Conservation (phyloP, 2,113 vertebrate genomes). For the Blennius ocellaris region DNA sequence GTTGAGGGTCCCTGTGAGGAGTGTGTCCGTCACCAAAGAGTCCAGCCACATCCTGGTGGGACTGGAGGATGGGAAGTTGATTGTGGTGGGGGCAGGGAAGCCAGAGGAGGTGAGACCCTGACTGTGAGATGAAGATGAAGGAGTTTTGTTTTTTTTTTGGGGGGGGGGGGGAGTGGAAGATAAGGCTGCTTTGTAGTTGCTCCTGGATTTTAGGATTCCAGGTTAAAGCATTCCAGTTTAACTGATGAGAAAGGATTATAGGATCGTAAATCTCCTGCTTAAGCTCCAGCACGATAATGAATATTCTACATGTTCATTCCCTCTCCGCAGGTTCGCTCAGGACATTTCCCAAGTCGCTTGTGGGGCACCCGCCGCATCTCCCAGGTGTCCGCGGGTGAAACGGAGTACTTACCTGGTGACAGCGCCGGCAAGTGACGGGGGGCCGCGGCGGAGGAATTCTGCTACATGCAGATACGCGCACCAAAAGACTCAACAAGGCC, state of each 20-base stretch:
- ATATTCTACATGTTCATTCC: constrained; percentile 25
- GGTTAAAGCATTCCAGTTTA: too few species aligned
- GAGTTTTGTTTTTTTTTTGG: too few species aligned
- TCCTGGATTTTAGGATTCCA: too few species aligned
- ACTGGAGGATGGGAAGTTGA: constrained; percentile 94
- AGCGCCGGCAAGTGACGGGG: constrained; percentile 70
- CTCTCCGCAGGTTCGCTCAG: constrained; percentile 86
- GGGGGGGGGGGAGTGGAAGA: too few species aligned
- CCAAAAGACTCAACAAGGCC: constrained; percentile 23
- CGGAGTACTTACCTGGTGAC: constrained; percentile 89
- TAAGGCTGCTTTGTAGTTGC: too few species aligned
- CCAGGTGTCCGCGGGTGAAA: constrained; percentile 94
- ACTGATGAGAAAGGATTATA: too few species aligned
- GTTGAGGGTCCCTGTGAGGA: constrained; percentile 91
- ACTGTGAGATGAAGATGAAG: too few species aligned
- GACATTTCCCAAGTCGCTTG: constrained; percentile 89
- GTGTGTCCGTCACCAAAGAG: constrained; percentile 95
- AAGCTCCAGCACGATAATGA: constrained; percentile 35
- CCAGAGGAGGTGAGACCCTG: constrained; percentile 89
- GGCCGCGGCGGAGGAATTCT: constrained; percentile 15
- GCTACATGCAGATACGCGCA: not conserved
- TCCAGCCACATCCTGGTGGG: constrained; percentile 95
- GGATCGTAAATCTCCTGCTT: too few species aligned
- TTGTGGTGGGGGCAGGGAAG: constrained; percentile 95
- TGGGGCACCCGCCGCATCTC: constrained; percentile 92